phyloP scores from a whole-genome alignment of 2,113 vertebrate species.

The Propithecus coquereli region DNA sequence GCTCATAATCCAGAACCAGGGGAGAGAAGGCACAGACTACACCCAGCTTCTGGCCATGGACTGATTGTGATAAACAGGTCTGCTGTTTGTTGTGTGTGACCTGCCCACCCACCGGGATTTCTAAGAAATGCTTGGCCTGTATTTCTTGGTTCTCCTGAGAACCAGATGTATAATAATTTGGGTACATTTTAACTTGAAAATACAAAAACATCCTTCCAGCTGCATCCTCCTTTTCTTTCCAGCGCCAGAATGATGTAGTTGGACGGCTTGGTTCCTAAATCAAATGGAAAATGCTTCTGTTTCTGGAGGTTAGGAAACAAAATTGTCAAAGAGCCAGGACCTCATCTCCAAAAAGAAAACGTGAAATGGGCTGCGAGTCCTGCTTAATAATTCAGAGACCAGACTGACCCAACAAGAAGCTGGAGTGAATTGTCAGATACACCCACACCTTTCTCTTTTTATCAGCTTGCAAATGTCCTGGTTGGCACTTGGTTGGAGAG shows the following conservation, averaged over 20 bases:
- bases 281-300: conserved; percentile 52
- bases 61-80: neutral
- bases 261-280: conserved; percentile 13
- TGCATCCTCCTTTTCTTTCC: conserved; percentile 45
- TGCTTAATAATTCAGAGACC: conserved; percentile 68
- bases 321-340: neutral
- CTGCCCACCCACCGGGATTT: neutral
- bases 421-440: conserved; percentile 24
- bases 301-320: conserved; percentile 6
- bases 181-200: conserved; percentile 40
- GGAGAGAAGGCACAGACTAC: neutral
- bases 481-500: conserved; percentile 1
- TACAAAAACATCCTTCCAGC: conserved; percentile 60
- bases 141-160: conserved; percentile 29
- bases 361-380: neutral
- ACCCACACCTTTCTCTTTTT: conserved; percentile 33
- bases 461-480: conserved; percentile 21
- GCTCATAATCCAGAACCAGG: neutral
- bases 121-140: conserved; percentile 47
- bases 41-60: neutral
- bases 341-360: conserved; percentile 48
- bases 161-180: neutral
- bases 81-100: neutral
- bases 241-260: neutral
- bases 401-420: conserved; percentile 23